Base-by-base conservation (phyloP, 2,888 invertebrate genomes). In the Diarsia mendica region DNA sequence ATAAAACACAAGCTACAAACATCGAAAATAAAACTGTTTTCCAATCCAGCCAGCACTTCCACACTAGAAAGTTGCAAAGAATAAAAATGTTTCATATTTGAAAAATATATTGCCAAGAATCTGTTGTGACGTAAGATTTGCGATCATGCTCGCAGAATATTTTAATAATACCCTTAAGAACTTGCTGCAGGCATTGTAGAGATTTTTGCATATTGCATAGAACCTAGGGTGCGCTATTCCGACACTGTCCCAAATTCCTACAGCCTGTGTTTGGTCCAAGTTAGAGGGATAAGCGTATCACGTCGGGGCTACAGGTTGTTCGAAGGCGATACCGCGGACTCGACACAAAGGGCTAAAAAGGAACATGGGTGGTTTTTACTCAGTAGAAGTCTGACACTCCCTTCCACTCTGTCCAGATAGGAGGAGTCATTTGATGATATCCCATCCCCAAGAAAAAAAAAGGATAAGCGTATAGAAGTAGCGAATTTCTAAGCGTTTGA, bases 151-250 rank as follows among this genome's bases (percentile, higher is more conserved):
- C 33, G 44, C 44, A 60, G 77, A 61, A 66, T 77, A 84, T 86
- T 83, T 82, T 66, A 84, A 85, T 82, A 86, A 72, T 77, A 83
- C 28, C 33, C 9, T 60, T 72, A 53, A 72, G 60, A 72, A 39
- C 39, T 63, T 53, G 82, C 77, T 75, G 71, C 46, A 58, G 75
- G 86, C 80, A 88, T 90, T 89, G 89, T 89, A 75, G 80, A 88
- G 88, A 91, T 91, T 92, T 92, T 91, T 90, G 88, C 91, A 92
- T 91, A 89, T 88, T 86, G 89, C 89, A 89, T 80, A 77, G 83
- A 83, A 89, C 85, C 82, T 84, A 69, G 77, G 79, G 67, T 66
- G 60, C 82, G 82, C 85, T 87, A 88, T 87, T 88, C 87, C 88
- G 81, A 85, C 82, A 81, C 74, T 80, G 78, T 84, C 76, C 85